Conservation (phyloP, 2,113 vertebrate species). For the Neofelis nebulosa region DNA sequence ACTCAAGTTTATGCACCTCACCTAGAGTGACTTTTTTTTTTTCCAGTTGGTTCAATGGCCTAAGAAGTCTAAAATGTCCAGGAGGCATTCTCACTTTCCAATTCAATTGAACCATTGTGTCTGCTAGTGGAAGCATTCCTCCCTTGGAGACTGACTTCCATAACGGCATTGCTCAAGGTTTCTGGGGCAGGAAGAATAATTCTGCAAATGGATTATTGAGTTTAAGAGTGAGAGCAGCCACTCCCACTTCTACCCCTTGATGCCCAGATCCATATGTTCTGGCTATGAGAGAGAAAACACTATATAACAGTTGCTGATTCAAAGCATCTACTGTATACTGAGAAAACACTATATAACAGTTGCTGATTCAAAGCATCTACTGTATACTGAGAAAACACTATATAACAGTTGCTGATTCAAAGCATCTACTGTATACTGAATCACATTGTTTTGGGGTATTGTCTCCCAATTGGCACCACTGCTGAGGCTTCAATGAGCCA, state of each 20-base stretch:
- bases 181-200: background rate
- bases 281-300: background rate
- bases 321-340: background rate
- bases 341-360: background rate
- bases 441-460: background rate
- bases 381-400: too few species aligned
- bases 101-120: background rate
- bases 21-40: background rate
- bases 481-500: background rate
- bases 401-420: background rate
- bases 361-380: background rate
- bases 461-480: background rate
- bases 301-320: background rate
- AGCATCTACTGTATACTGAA: background rate
- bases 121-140: background rate
- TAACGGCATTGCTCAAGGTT: background rate
- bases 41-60: background rate
- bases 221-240: background rate
- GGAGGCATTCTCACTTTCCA: background rate
- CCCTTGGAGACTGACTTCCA: background rate
- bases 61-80: background rate
- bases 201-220: background rate
- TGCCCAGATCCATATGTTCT: background rate
- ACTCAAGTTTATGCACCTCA: background rate
- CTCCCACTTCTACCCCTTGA: background rate